Percentiles rank a stretch among this genome's conserved stretches.
Evolutionary conservation across 2,113 vertebrate species (phyloP).

Genomic region (Noctilio leporinus): DNA sequence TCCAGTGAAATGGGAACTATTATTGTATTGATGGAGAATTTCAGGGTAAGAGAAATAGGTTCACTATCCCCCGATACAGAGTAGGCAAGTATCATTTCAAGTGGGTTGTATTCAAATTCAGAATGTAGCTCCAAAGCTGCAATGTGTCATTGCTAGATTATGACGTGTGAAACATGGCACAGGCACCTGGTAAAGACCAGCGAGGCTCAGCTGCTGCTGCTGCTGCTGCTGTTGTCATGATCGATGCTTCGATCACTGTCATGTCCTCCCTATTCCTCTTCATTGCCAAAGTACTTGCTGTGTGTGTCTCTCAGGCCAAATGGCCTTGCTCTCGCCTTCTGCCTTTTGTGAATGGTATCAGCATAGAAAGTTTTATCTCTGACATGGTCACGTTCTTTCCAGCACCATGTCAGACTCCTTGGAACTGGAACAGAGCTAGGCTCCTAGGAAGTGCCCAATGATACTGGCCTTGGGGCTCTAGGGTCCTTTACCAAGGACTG

Average conservation of each 20-base stretch:
- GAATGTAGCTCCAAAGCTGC: not conserved
- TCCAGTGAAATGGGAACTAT: not conserved
- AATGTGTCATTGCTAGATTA: not conserved
- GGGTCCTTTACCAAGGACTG: not conserved
- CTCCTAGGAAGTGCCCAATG: not conserved
- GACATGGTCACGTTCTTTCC: not conserved
- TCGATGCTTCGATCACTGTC: not conserved
- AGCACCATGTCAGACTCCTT: not conserved
- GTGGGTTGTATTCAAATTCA: not conserved
- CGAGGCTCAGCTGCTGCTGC: no score
- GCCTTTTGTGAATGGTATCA: not conserved
- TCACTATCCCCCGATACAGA: not conserved
- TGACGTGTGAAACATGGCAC: no score
- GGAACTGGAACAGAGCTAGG: not conserved
- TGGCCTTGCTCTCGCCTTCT: not conserved
- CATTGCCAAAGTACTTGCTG: not conserved
- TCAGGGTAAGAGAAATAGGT: not conserved
- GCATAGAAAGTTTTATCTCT: not conserved
- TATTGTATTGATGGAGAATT: not conserved
- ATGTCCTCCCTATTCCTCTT: not conserved
- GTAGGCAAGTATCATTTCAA: not conserved
- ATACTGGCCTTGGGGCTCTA: not conserved
- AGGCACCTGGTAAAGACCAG: no score
- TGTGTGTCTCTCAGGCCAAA: not conserved
- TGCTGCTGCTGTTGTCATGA: no score